Evolutionary conservation across 2,888 invertebrate genomes (phyloP), one percentile per base, ranked within the genome.

Genomic region (Trichogramma evanescens): DNA sequence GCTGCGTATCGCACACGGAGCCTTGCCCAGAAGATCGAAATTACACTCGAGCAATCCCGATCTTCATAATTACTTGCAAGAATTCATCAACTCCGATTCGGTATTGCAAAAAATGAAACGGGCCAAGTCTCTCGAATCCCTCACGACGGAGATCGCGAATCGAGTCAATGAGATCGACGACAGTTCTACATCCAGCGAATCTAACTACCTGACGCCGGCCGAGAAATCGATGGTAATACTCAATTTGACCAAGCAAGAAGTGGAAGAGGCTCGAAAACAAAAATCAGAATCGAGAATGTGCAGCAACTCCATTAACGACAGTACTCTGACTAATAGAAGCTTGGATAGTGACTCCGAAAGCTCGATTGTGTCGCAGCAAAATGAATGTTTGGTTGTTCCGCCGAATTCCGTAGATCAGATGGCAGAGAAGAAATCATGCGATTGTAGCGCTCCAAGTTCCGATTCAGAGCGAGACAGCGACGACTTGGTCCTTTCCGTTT

Each of bases 141-240:
- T 71, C 26, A 63, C 66, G 1, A 4, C 64, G n/a, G 66, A 66
- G 0, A 60, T 61, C n/a, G 62, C 63, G 3, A 70, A 66, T 26
- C 50, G 56, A 4, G 67, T 68, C 4, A 64, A 68, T 5, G 62
- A 61, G 38, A 50, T 58, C 3, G 62, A 66, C 0, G 66, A 66
- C 0, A 63, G 59, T 38, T 50, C 54, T 4, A 38, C 10, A 8
- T 58, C 63, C 1, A 65, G 61, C 6, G 53, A 66, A 4, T 62
- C 64, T 40, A 43, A 59, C 0, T 10, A 56, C 5, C 51, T 72
- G 6, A 65, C 67, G 0, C 69, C 69, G 0, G 61, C 56, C 0
- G 67, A 74, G 54, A 73, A 71, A 44, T 63, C 69, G 1, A 68
- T 69, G 68, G 69, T 54, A 54, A 56, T 73, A 0, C 58, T 74